A percentile compares a stretch with the other conserved stretches of the same genome.
Conservation (phyloP, 53 echinoderm and acorn worm species). For the Paracentrotus lividus region DNA sequence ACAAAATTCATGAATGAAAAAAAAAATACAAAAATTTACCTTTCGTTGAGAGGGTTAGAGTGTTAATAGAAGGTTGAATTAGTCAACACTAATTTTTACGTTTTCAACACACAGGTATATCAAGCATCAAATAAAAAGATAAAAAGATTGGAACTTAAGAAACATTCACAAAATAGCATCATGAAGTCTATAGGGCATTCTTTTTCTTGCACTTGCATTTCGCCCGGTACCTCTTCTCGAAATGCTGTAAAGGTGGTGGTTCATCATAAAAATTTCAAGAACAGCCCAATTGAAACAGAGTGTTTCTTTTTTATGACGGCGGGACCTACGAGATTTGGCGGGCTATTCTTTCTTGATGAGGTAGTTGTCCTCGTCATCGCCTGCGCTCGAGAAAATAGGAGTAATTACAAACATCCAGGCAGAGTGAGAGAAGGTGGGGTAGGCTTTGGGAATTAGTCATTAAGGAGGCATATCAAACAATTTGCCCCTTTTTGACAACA, state of each 20-base stretch:
- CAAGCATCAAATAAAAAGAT: neutral
- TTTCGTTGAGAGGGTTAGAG: neutral
- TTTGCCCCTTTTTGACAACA: neutral
- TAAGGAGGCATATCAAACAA: neutral
- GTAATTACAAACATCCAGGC: slow-evolving; percentile 40
- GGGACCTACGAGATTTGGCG: slow-evolving; percentile 17
- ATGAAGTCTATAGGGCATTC: slow-evolving; percentile 1
- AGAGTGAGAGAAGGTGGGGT: slow-evolving; percentile 18
- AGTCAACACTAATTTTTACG: neutral
- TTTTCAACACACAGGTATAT: neutral
- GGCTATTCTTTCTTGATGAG: slow-evolving; percentile 17
- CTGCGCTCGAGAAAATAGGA: slow-evolving; percentile 23
- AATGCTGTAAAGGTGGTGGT: slow-evolving; percentile 8
- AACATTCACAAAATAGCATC: slow-evolving; percentile 25
- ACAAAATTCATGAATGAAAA: neutral
- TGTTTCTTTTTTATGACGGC: slow-evolving; percentile 45
- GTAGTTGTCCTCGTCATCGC: neutral
- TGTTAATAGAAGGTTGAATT: neutral
- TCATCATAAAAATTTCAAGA: slow-evolving; percentile 51
- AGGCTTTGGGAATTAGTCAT: neutral
- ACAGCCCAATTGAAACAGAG: slow-evolving; percentile 14
- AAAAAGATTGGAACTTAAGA: neutral
- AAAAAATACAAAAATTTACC: neutral
- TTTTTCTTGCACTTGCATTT: slow-evolving; percentile 47
- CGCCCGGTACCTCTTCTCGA: slow-evolving; percentile 48